These are phyloP conservation scores for Autographa pulchrina DNA, from an alignment of 2,888 invertebrate species.

Conservation along the genomic window DNA sequence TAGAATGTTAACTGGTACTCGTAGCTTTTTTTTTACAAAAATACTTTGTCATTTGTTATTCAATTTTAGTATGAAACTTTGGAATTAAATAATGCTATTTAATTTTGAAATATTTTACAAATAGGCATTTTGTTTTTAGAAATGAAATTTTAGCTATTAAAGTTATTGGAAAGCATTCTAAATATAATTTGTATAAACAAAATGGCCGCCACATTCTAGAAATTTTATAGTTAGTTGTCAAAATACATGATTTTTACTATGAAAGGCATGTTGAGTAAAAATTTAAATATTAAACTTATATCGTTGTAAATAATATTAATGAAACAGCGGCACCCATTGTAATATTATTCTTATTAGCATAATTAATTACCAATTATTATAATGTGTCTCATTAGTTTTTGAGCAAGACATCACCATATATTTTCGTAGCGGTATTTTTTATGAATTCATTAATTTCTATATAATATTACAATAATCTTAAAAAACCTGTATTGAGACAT, in stretches of 20 bases:
- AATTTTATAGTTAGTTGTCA: background rate
- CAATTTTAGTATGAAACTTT: too few relatives aligned
- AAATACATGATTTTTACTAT: background rate
- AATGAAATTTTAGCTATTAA: too few relatives aligned
- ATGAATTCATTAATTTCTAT: background rate
- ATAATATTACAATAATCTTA: background rate
- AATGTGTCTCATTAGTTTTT: slow-evolving; percentile 36
- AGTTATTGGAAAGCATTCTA: too few relatives aligned
- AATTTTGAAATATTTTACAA: too few relatives aligned
- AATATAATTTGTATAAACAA: too few relatives aligned
- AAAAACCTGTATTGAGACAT: background rate
- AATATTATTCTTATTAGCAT: slow-evolving; percentile 40
- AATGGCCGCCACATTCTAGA: background rate
- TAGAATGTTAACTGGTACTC: too few relatives aligned
- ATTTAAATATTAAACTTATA: background rate
- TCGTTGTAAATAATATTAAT: slow-evolving; percentile 17
- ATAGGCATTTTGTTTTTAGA: too few relatives aligned
- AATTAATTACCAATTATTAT: slow-evolving; percentile 56
- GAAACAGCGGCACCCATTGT: slow-evolving; percentile 19
- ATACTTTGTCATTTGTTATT: background rate
- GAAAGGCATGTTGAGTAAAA: background rate
- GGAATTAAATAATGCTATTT: too few relatives aligned
- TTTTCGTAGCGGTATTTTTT: background rate
- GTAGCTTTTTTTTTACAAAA: background rate
- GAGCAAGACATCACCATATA: slow-evolving; percentile 36